These are phyloP conservation scores for Rhopilema esculentum DNA, from an alignment of 30 jellyfish, hydroid and myxozoan species.

Conservation along the genomic window DNA sequence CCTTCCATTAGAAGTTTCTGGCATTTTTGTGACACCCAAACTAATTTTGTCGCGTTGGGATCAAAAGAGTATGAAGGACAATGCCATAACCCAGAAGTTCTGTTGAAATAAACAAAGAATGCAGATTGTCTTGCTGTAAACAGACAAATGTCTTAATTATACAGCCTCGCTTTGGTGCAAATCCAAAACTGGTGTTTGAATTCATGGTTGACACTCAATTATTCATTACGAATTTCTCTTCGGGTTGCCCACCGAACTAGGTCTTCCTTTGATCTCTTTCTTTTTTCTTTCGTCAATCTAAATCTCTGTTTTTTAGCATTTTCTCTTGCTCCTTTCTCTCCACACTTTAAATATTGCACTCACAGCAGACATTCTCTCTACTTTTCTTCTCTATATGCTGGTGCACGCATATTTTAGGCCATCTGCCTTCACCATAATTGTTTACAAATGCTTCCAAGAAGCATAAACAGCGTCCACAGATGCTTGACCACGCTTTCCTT, in stretches of 20 bases:
- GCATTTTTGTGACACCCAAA: not conserved
- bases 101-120: not conserved
- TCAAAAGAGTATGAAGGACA: not conserved
- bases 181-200: not conserved
- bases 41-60: not conserved
- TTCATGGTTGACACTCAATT: not conserved
- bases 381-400: not conserved
- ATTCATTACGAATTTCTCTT: slow-evolving; percentile 8
- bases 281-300: not conserved
- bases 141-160: not conserved
- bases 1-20: too few species aligned
- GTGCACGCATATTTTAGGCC: not conserved
- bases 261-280: not conserved
- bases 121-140: not conserved
- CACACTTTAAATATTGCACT: too few species aligned
- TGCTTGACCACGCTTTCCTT: not conserved
- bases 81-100: not conserved
- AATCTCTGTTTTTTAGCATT: not conserved
- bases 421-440: not conserved
- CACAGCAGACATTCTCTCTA: too few species aligned
- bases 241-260: not conserved
- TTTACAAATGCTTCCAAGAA: not conserved
- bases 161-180: not conserved
- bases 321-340: too few species aligned
- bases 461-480: not conserved